phyloP scores from a whole-genome alignment of 2,113 vertebrate genomes.

The Silurus asotus region DNA sequence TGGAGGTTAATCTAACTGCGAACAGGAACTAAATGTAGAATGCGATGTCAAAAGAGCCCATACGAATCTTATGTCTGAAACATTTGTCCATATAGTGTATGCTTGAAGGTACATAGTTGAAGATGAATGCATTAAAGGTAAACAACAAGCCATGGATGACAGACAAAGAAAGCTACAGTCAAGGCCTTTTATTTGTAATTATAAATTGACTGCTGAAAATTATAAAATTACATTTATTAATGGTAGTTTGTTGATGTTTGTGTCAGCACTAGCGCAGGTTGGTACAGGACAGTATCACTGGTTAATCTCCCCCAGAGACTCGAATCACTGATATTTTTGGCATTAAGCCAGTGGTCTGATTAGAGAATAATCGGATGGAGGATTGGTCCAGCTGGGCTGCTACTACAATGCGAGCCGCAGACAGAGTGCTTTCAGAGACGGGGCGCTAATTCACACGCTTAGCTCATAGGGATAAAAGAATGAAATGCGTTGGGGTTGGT shows the following conservation, averaged over 20 bases:
- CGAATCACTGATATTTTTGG: conserved; percentile 25
- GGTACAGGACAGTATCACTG: not conserved
- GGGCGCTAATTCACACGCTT: conserved; percentile 49
- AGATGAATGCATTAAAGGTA: not conserved
- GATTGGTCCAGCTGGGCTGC: conserved; percentile 52
- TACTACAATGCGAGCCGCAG: conserved; percentile 25
- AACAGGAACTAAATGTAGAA: no score
- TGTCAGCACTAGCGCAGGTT: not conserved
- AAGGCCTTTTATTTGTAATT: no score
- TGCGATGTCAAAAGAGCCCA: no score
- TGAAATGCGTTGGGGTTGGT: conserved; percentile 15
- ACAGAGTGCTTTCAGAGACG: conserved; percentile 15
- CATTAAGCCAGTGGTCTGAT: conserved; percentile 44
- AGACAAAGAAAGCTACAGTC: not conserved
- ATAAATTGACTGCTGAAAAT: not conserved
- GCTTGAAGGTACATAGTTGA: not conserved
- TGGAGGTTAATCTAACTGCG: no score
- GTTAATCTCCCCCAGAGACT: conserved; percentile 39
- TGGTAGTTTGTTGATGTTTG: not conserved
- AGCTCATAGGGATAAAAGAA: conserved; percentile 32
- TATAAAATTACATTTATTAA: no score
- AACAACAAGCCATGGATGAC: not conserved
- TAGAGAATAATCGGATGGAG: conserved; percentile 47
- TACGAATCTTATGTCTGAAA: no score
- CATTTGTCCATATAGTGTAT: not conserved